Percentiles rank a stretch among this genome's conserved stretches.
Conservation (phyloP, 2,113 vertebrate genomes). For the Lontra canadensis region DNA sequence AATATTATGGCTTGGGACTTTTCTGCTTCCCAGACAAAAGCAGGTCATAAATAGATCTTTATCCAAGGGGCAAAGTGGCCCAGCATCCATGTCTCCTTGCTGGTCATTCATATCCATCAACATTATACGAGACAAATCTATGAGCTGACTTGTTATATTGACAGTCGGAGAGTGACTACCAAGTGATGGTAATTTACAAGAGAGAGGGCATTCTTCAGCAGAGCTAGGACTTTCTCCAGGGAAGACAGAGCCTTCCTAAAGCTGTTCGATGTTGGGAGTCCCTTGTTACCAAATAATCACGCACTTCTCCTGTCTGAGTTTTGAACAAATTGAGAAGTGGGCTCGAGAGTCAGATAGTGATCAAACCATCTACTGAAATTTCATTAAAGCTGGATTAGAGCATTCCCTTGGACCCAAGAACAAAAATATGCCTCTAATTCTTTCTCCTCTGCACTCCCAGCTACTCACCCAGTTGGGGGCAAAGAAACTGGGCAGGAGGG, state of each 20-base stretch:
- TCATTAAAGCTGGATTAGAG: neutral
- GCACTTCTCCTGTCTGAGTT: neutral
- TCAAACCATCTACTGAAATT: neutral
- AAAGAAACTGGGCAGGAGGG: neutral
- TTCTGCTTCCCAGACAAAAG: neutral
- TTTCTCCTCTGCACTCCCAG: neutral
- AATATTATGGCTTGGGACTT: neutral
- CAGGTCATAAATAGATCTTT: neutral
- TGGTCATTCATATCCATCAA: neutral
- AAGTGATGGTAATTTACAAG: neutral
- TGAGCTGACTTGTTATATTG: neutral
- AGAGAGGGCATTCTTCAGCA: neutral
- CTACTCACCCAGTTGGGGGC: neutral
- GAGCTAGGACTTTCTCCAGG: neutral
- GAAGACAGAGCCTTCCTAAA: neutral
- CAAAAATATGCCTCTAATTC: neutral
- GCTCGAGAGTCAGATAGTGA: neutral
- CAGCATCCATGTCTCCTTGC: neutral
- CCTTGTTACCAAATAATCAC: neutral
- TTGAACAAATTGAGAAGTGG: conserved; percentile 17
- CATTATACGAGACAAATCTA: neutral
- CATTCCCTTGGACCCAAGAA: neutral
- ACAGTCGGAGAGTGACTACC: neutral
- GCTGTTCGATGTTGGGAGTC: neutral
- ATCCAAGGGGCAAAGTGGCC: neutral